Evolutionary conservation across 1,140 invertebrate genomes (phyloP).

Genomic region (Meteorus sp.): DNA sequence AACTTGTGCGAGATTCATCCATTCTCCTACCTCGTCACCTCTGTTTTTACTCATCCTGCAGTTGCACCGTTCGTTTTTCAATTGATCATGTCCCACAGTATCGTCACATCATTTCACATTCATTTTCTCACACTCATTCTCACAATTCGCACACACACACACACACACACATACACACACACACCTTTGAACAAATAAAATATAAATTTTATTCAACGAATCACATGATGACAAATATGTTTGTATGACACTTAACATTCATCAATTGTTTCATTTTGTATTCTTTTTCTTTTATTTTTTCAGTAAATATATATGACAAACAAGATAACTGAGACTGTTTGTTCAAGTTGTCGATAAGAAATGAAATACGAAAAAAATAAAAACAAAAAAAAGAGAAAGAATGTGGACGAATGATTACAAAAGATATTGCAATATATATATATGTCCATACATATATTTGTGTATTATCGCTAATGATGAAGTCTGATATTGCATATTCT

Average conservation of each 20-base stretch:
- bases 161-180: too few relatives aligned
- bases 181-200: too few relatives aligned
- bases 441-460: neutral
- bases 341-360: constrained; percentile 1
- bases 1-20: neutral
- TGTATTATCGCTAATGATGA: neutral
- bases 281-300: constrained; percentile 2
- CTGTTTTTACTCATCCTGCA: neutral
- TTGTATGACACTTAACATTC: too few relatives aligned
- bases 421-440: constrained; percentile 5
- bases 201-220: too few relatives aligned
- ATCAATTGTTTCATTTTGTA: constrained; percentile 6
- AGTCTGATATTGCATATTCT: neutral
- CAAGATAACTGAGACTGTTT: constrained; percentile 20
- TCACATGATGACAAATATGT: too few relatives aligned
- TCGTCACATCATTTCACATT: too few relatives aligned
- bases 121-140: too few relatives aligned
- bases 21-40: neutral
- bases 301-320: constrained; percentile 8
- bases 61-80: neutral
- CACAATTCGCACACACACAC: too few relatives aligned
- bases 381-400: neutral
- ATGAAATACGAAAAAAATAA: neutral
- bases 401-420: constrained; percentile 7
- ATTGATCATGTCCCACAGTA: too few relatives aligned